Evolutionary conservation across 1,140 invertebrate species (phyloP).

Genomic region (Maconellicoccus hirsutus): DNA sequence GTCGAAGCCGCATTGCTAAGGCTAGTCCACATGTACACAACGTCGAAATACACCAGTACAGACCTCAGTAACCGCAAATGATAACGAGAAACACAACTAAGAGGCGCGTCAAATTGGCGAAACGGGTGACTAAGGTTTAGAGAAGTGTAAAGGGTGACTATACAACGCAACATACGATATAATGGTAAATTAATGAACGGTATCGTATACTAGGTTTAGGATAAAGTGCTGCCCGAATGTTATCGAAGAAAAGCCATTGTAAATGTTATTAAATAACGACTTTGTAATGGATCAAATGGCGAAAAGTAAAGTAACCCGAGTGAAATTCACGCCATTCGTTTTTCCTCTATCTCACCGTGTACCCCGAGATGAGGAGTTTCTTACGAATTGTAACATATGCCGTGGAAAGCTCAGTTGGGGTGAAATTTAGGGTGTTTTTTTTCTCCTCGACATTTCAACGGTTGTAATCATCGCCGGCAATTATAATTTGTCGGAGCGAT

Average conservation of each 20-base stretch:
- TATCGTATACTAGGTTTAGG: not conserved
- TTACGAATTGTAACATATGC: no score
- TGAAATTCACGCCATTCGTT: not conserved
- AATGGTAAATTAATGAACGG: constrained; percentile 5
- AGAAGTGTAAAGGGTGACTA: not conserved
- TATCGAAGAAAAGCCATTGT: constrained; percentile 4
- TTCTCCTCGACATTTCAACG: no score
- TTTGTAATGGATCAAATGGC: not conserved
- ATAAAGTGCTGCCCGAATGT: not conserved
- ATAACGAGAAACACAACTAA: not conserved
- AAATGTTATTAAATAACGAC: constrained; percentile 5
- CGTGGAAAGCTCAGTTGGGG: no score
- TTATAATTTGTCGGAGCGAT: no score
- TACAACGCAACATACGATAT: not conserved
- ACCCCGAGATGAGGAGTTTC: no score
- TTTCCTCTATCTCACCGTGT: no score
- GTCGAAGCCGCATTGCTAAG: no score
- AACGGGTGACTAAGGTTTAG: no score
- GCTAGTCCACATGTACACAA: no score
- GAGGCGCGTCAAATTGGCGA: not conserved
- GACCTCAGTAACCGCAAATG: not conserved
- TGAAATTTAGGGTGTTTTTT: no score
- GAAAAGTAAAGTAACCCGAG: not conserved
- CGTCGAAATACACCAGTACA: not conserved
- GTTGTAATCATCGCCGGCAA: no score